phyloP scores from a whole-genome alignment of 2,888 invertebrate species.

The Epinotia ramella region DNA sequence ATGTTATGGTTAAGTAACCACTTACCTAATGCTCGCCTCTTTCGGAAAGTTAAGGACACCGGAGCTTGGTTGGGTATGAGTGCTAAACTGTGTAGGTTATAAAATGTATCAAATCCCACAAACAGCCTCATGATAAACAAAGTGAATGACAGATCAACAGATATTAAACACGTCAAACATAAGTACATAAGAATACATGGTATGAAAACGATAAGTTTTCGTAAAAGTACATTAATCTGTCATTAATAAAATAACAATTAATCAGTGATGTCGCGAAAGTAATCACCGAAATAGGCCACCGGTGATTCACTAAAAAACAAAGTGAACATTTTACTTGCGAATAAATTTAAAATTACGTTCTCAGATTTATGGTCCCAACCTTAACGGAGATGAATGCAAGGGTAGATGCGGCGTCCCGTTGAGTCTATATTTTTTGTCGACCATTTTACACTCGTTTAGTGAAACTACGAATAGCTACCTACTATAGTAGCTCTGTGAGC shows the following conservation, averaged over 20 bases:
- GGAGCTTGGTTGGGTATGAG: neutral
- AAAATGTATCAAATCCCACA: neutral
- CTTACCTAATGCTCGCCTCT: neutral
- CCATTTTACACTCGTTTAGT: no score
- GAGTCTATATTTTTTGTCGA: neutral
- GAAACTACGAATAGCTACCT: no score
- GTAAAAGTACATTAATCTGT: neutral
- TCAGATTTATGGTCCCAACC: constrained; percentile 70
- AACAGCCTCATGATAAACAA: neutral
- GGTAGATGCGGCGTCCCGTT: constrained; percentile 20
- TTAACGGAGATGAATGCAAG: constrained; percentile 29
- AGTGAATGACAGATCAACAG: neutral
- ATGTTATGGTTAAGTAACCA: neutral
- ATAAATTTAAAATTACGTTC: constrained; percentile 76
- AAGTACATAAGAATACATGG: neutral
- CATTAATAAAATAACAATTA: constrained; percentile 19
- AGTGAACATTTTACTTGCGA: constrained; percentile 71
- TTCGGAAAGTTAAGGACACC: neutral
- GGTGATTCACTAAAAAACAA: constrained; percentile 74
- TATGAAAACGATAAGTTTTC: neutral
- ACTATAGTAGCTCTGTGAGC: no score
- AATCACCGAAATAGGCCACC: constrained; percentile 64
- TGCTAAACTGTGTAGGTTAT: neutral
- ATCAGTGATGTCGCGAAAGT: constrained; percentile 34
- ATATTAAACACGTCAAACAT: neutral